Percentiles rank a stretch among this genome's conserved stretches.
Conservation (phyloP, 53 echinoderm and acorn worm genomes). For the Stichopus horrens region DNA sequence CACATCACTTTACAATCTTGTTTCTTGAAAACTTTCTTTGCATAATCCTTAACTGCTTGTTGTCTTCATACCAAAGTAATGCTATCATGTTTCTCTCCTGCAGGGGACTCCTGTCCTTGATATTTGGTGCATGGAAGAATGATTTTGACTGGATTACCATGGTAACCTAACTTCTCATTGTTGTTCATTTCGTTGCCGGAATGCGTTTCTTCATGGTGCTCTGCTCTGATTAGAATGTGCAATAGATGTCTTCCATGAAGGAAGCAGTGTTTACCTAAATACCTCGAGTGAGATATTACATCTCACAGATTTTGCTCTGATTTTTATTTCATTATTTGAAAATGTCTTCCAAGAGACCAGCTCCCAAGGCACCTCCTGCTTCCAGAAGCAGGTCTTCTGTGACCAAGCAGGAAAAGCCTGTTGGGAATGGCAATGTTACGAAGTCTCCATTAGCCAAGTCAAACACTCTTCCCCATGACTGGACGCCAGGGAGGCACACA, state of each 20-base stretch:
- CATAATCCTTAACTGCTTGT: too few species aligned
- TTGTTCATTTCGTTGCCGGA: neutral
- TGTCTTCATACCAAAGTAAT: too few species aligned
- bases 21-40: too few species aligned
- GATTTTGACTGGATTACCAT: neutral
- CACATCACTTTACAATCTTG: too few species aligned
- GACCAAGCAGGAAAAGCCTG: constrained; percentile 7
- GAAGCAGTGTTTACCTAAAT: neutral
- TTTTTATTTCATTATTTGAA: too few species aligned
- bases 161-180: neutral
- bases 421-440: neutral
- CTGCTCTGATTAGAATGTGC: constrained; percentile 2
- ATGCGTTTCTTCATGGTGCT: neutral
- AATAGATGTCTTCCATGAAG: constrained; percentile 29
- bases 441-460: constrained; percentile 1
- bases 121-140: constrained; percentile 1
- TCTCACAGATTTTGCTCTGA: neutral
- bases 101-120: neutral
- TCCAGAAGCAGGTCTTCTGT: neutral
- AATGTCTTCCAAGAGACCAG: constrained; percentile 32
- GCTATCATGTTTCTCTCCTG: neutral
- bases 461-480: constrained; percentile 11
- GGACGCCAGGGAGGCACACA: constrained; percentile 32
- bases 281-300: neutral
- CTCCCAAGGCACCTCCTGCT: constrained; percentile 9